These are phyloP conservation scores for Ophion ventricosus DNA, from an alignment of 2,888 invertebrate genomes.

Conservation along the genomic window DNA sequence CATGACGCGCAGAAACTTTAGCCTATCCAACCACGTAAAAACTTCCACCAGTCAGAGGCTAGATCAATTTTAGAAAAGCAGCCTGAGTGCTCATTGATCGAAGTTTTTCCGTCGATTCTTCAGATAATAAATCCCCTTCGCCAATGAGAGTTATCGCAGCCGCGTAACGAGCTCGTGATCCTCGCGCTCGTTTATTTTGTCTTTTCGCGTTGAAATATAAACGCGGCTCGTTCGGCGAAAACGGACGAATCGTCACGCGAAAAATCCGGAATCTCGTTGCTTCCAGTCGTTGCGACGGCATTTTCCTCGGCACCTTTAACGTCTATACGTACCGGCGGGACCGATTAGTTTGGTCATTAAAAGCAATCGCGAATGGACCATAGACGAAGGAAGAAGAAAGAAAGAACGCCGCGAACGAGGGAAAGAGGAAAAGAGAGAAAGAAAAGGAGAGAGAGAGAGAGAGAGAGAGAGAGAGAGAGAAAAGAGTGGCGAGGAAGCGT, in stretches of 20 bases:
- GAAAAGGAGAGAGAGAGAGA: constrained; percentile 1
- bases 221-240: constrained; percentile 7
- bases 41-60: too few relatives aligned
- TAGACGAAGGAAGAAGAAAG: constrained; percentile 19
- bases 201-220: constrained; percentile 1
- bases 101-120: not conserved
- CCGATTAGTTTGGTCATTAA: constrained; percentile 81
- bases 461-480: too few relatives aligned
- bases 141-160: not conserved
- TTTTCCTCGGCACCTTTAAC: constrained; percentile 64
- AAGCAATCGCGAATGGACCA: constrained; percentile 58
- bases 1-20: too few relatives aligned
- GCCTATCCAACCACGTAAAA: too few relatives aligned
- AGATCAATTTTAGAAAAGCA: too few relatives aligned
- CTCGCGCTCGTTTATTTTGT: not conserved
- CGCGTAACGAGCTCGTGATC: not conserved
- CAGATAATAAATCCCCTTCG: too few relatives aligned
- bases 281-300: constrained; percentile 22
- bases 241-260: not conserved
- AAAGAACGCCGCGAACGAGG: constrained; percentile 7
- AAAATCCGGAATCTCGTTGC: constrained; percentile 26
- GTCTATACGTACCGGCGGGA: constrained; percentile 78
- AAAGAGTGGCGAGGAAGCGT: constrained; percentile 73
- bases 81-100: not conserved
- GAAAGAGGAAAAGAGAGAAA: constrained; percentile 6